Percentiles rank a stretch among this genome's conserved stretches.
Conservation (phyloP, 2,113 vertebrate species). For the Balaeniceps rex region DNA sequence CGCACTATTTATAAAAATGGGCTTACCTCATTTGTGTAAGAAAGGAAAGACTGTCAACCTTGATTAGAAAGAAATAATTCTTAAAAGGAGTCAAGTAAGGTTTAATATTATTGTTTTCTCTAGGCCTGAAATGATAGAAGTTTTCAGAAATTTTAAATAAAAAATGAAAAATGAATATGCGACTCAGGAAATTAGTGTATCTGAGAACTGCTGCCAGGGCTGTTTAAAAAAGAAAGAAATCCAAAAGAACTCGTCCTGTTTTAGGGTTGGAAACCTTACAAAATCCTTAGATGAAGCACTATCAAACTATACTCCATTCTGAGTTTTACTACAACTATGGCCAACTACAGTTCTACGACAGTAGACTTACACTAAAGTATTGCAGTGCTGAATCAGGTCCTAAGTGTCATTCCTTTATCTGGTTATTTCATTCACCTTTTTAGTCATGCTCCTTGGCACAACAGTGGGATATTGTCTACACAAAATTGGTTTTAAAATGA, state of each 20-base stretch:
- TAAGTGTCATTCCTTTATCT: neutral
- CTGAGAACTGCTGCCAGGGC: constrained; percentile 34
- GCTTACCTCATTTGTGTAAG: constrained; percentile 61
- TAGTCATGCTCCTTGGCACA: neutral
- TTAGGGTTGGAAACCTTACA: constrained; percentile 42
- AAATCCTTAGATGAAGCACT: constrained; percentile 36
- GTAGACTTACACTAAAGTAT: neutral
- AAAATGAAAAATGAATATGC: constrained; percentile 53
- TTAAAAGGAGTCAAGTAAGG: constrained; percentile 17
- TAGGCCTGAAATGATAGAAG: constrained; percentile 35
- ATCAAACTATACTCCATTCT: neutral
- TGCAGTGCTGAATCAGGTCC: neutral
- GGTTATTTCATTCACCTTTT: neutral
- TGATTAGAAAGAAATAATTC: constrained; percentile 69
- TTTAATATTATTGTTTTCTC: constrained; percentile 52
- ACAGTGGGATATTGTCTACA: neutral
- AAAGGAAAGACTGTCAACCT: constrained; percentile 52
- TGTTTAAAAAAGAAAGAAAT: neutral
- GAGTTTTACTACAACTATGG: neutral
- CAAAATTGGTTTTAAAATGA: neutral
- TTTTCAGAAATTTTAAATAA: constrained; percentile 55
- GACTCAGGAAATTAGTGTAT: constrained; percentile 38
- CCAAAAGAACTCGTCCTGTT: neutral
- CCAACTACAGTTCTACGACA: neutral
- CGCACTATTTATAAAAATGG: constrained; percentile 53